Conservation (phyloP, 1,140 invertebrate species). For the Coenobita brevimanus region DNA sequence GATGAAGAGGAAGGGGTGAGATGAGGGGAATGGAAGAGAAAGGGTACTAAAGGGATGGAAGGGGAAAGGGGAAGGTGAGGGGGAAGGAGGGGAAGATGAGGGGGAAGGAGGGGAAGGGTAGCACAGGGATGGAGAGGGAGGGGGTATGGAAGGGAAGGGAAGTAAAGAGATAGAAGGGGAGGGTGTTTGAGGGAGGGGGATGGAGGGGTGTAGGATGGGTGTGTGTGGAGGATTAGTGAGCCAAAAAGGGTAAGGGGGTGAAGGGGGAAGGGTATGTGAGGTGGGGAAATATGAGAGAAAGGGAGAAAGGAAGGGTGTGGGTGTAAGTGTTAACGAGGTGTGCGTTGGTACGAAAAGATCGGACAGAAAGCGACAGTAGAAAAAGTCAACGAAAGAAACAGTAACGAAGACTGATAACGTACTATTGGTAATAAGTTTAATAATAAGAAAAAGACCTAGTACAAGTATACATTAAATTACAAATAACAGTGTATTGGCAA, state of each 20-base stretch:
- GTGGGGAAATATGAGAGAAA: background rate
- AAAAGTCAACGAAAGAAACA: too few relatives aligned
- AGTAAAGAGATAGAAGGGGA: background rate
- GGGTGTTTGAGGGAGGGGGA: background rate
- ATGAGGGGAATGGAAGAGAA: background rate
- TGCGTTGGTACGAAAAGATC: background rate
- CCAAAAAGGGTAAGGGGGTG: background rate
- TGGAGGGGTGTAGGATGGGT: background rate
- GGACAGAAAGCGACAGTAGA: background rate
- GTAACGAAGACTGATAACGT: too few relatives aligned
- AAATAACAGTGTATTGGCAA: too few relatives aligned
- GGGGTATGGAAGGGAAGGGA: background rate
- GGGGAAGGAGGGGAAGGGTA: background rate
- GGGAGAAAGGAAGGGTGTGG: too few relatives aligned
- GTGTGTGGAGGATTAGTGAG: background rate
- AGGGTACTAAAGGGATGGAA: too few relatives aligned
- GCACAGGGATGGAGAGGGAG: background rate
- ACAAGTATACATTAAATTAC: too few relatives aligned
- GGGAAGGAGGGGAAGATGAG: background rate
- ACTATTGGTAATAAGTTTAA: too few relatives aligned
- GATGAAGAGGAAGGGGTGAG: background rate
- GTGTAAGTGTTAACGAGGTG: background rate
- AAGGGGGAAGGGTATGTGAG: background rate
- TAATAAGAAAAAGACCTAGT: too few relatives aligned
- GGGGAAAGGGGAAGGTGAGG: background rate